These are phyloP conservation scores for Fukomys damarensis DNA, from an alignment of 2,113 vertebrate species.

Conservation along the genomic window DNA sequence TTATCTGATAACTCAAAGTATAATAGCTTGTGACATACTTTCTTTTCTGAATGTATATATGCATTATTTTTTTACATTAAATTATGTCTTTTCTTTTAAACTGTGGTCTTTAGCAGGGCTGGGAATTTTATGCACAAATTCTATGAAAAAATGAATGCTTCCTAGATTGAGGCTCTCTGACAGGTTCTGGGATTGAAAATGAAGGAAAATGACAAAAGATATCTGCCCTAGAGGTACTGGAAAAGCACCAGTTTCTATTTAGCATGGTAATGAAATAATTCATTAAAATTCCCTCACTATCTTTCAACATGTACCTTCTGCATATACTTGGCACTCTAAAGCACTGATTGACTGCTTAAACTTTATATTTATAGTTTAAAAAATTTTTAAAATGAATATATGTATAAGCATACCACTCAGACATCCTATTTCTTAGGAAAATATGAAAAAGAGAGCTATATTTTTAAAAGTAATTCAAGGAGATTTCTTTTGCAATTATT, in stretches of 20 bases:
- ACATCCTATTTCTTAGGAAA: not conserved
- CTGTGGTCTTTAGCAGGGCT: not conserved
- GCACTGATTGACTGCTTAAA: conserved; percentile 14
- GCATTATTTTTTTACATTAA: not conserved
- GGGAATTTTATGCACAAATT: not conserved
- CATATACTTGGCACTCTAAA: not conserved
- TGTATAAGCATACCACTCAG: not conserved
- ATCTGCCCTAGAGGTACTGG: not conserved
- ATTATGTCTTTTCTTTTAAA: not conserved
- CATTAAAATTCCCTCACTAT: not conserved
- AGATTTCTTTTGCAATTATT: not conserved
- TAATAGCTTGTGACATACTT: not conserved
- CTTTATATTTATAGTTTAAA: not conserved
- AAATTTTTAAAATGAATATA: conserved; percentile 7
- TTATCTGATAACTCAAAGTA: not conserved
- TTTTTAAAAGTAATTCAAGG: conserved; percentile 10
- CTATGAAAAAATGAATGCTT: not conserved
- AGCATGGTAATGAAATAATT: not conserved
- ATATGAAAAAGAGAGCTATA: not conserved
- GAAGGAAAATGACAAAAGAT: not conserved
- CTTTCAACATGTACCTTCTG: not conserved
- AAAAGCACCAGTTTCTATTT: not conserved
- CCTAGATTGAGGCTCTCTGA: not conserved
- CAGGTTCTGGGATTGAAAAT: not conserved
- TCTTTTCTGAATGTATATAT: not conserved